Evolutionary conservation across 1,140 invertebrate species (phyloP).

Genomic region (Pristionchus pacificus): DNA sequence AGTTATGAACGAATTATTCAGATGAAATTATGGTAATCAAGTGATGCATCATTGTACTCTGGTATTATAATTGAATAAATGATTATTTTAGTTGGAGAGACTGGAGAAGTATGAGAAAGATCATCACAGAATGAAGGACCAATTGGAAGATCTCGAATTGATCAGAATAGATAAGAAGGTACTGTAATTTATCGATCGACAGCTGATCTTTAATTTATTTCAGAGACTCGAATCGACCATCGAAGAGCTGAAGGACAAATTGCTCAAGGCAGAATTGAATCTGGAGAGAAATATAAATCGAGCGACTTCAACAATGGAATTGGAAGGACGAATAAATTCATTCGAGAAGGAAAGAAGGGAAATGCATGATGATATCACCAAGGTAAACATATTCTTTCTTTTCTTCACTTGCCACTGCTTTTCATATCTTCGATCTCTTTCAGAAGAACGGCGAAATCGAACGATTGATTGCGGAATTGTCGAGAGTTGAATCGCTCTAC

Average conservation of each 20-base stretch:
- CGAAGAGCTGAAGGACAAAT: too few species aligned
- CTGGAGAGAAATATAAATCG: background rate
- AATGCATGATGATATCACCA: background rate
- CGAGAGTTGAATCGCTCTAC: background rate
- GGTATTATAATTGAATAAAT: too few species aligned
- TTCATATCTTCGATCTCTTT: background rate
- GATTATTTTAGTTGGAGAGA: constrained; percentile 6
- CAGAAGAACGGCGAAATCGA: background rate
- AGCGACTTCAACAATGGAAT: too few species aligned
- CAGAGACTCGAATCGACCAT: too few species aligned
- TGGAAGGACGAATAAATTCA: background rate
- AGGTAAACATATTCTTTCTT: background rate
- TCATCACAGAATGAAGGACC: constrained; percentile 2
- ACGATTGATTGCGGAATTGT: background rate
- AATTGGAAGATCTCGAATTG: constrained; percentile 3
- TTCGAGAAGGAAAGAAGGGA: background rate
- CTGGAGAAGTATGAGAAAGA: constrained; percentile 7
- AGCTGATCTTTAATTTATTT: too few species aligned
- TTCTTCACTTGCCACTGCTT: too few species aligned
- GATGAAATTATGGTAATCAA: too few species aligned
- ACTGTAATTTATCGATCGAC: too few species aligned
- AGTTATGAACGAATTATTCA: too few species aligned
- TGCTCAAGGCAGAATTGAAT: background rate
- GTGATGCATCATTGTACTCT: too few species aligned
- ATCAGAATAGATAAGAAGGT: background rate